These are phyloP conservation scores for Vidua macroura DNA, from an alignment of 2,113 vertebrate species.

Conservation along the genomic window DNA sequence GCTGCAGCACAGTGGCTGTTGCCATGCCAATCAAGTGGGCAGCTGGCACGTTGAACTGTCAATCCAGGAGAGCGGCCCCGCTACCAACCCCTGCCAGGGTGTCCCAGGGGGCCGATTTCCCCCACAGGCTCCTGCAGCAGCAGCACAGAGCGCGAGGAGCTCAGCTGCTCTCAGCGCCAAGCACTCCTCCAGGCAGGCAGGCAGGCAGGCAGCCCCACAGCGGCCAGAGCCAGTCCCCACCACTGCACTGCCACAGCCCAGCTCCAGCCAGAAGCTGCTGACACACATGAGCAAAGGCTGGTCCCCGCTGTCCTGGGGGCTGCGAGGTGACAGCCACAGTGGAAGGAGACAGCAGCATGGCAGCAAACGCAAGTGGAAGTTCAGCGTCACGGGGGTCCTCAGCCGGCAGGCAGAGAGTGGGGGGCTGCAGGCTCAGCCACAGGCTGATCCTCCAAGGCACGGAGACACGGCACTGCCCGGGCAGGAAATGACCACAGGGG, in stretches of 20 bases:
- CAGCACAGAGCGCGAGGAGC: not conserved
- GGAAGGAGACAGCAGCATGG: not conserved
- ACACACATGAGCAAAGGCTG: fast-evolving
- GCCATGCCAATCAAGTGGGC: not conserved
- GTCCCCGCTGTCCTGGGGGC: fast-evolving
- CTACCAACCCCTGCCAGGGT: not conserved
- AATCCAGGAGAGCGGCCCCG: not conserved
- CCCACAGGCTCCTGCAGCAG: not conserved
- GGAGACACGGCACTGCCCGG: not conserved
- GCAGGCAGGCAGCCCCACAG: fast-evolving
- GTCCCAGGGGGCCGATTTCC: not conserved
- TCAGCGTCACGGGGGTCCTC: not conserved
- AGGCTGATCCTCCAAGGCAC: not conserved
- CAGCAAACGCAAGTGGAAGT: not conserved
- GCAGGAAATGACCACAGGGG: not conserved
- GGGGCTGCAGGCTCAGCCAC: not conserved
- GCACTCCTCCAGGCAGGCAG: not conserved
- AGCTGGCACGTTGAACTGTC: not conserved
- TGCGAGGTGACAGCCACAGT: fast-evolving
- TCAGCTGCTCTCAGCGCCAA: not conserved
- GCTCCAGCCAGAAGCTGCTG: not conserved
- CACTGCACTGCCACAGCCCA: not conserved
- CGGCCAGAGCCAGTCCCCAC: fast-evolving
- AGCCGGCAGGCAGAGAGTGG: not conserved
- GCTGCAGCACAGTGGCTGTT: not conserved